A percentile compares a stretch with the other conserved stretches of the same genome.
phyloP scores from a whole-genome alignment of 1,140 invertebrate genomes.

The Caenorhabditis brenneri region DNA sequence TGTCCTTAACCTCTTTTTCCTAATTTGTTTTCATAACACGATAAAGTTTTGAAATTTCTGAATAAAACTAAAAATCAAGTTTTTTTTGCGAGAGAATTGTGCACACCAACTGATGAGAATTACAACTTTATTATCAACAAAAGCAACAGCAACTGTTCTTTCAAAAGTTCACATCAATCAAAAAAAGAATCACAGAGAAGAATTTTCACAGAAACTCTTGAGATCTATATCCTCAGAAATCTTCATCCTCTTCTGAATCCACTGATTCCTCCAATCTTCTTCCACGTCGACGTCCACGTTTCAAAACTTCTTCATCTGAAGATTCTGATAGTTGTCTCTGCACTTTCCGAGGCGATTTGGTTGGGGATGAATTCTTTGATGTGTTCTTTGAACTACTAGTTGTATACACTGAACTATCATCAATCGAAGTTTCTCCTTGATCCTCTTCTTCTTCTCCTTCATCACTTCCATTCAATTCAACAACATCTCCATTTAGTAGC shows the following conservation, averaged over 20 bases:
- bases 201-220: neutral
- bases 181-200: neutral
- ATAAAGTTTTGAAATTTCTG: neutral
- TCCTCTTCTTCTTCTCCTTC: neutral
- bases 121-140: no score
- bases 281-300: slow-evolving; percentile 29
- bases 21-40: neutral
- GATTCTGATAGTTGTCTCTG: neutral
- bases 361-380: neutral
- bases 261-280: neutral
- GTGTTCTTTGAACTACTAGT: no score
- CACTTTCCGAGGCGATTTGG: neutral
- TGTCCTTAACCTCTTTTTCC: neutral
- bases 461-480: neutral
- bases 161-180: neutral
- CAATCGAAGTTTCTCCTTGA: neutral
- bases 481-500: neutral
- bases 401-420: no score
- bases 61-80: no score
- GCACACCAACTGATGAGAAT: no score
- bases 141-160: neutral
- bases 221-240: neutral
- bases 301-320: neutral
- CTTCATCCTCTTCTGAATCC: slow-evolving; percentile 1
- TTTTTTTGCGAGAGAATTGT: no score